Percentiles rank a stretch among this genome's conserved stretches.
Evolutionary conservation across 2,797 vertebrate species (phyloP).

Genomic region (Phrynocephalus guinanensis): DNA sequence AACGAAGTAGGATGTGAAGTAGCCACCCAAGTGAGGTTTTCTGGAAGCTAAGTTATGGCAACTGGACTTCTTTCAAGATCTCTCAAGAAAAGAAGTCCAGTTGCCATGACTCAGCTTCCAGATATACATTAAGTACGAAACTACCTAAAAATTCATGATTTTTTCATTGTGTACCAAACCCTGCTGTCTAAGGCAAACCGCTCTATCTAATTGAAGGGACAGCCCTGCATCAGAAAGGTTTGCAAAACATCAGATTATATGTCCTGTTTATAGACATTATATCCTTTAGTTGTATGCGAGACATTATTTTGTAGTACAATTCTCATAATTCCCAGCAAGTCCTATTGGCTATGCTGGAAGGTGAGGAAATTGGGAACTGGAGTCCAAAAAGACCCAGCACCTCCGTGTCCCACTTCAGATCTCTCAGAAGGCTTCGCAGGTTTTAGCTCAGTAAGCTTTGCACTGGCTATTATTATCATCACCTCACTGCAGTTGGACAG

Average conservation of each 20-base stretch:
- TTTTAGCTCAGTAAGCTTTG: neutral
- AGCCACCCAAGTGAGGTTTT: no score
- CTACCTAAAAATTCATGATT: neutral
- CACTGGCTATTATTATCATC: neutral
- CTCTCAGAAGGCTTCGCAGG: neutral
- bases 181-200: neutral
- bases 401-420: neutral
- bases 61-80: no score
- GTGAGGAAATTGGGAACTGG: no score
- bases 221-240: neutral
- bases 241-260: neutral
- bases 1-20: no score
- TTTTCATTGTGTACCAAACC: neutral
- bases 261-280: neutral
- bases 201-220: neutral
- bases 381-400: no score
- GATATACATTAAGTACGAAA: neutral
- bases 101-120: no score
- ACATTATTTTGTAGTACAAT: no score
- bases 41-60: no score
- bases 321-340: no score
- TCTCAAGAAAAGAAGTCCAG: no score
- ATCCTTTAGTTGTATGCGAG: no score
- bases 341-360: no score
- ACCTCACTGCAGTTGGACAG: neutral